Conservation (phyloP, 2,113 vertebrate species). For the Corythornis madagascariensis region DNA sequence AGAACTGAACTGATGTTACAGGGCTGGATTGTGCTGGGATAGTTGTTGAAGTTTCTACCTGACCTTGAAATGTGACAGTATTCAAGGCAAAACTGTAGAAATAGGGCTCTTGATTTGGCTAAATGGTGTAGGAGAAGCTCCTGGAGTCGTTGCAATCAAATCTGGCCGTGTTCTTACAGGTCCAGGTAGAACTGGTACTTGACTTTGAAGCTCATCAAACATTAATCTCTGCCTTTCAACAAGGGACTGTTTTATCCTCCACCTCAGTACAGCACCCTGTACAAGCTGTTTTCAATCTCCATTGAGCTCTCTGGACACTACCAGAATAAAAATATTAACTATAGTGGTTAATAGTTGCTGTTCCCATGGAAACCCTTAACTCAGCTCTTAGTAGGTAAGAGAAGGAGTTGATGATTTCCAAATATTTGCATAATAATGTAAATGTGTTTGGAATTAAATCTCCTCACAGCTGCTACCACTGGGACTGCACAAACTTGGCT, state of each 20-base stretch:
- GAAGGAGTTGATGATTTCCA: slow-evolving; percentile 31
- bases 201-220: background rate
- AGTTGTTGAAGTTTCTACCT: background rate
- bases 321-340: background rate
- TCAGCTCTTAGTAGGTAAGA: background rate
- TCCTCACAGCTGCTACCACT: background rate
- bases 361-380: slow-evolving; percentile 27
- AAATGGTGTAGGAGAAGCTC: background rate
- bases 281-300: background rate
- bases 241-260: background rate
- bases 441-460: background rate
- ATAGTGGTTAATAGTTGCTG: background rate
- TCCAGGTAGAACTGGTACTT: background rate
- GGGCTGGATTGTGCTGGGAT: background rate
- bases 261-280: rapidly evolving
- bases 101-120: background rate
- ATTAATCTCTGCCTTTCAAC: background rate
- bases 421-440: slow-evolving; percentile 49
- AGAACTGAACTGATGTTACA: background rate
- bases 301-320: background rate
- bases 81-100: background rate
- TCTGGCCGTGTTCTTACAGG: background rate
- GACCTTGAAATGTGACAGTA: background rate
- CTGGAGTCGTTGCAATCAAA: background rate
- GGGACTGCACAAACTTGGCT: background rate